A percentile compares a stretch with the other conserved stretches of the same genome.
Conservation (phyloP, 2,888 invertebrate species). For the Matsumyia berberina region DNA sequence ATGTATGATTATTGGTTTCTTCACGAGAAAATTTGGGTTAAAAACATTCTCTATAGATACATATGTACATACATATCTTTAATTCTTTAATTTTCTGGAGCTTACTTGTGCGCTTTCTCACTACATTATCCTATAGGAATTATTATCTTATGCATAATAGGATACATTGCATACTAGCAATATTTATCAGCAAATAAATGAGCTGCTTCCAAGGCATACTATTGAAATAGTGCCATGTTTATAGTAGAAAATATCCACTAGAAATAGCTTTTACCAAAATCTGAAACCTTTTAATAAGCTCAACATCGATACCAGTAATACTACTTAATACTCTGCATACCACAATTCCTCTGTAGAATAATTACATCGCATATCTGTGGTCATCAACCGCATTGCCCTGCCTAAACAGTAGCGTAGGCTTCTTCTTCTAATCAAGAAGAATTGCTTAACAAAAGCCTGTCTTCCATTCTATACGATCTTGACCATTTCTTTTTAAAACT, state of each 20-base stretch:
- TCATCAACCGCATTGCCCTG: slow-evolving; percentile 3
- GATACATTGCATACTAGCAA: too few species aligned
- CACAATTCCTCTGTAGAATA: slow-evolving; percentile 1
- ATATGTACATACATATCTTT: too few species aligned
- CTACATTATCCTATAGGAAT: too few species aligned
- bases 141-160: too few species aligned
- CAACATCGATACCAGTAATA: slow-evolving; percentile 1
- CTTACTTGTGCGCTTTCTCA: background rate
- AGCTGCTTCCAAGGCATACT: too few species aligned
- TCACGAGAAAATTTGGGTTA: too few species aligned
- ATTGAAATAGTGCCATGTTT: too few species aligned
- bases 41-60: too few species aligned
- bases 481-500: slow-evolving; percentile 11
- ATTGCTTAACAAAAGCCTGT: slow-evolving; percentile 8
- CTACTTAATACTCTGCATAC: slow-evolving; percentile 11
- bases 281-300: background rate
- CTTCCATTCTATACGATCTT: slow-evolving; percentile 5
- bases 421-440: background rate
- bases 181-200: too few species aligned
- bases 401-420: background rate
- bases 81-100: too few species aligned
- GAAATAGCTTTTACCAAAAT: background rate
- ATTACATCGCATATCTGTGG: slow-evolving; percentile 2
- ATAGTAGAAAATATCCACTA: background rate
- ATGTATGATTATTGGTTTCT: too few species aligned